phyloP scores from a whole-genome alignment of 64 coral and sea anemone species.

The Dendronephthya gigantea region DNA sequence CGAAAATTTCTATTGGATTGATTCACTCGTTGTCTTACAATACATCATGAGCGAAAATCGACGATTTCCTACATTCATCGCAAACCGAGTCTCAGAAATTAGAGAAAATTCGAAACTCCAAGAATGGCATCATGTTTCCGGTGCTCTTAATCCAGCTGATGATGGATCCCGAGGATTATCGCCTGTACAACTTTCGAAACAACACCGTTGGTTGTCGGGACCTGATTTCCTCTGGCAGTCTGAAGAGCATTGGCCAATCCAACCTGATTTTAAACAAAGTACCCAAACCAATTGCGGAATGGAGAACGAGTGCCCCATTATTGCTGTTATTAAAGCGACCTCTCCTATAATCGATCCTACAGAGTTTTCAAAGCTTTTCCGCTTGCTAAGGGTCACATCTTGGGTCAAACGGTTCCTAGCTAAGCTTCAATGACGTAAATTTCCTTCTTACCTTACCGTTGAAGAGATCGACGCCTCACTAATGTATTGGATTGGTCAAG shows the following conservation, averaged over 20 bases:
- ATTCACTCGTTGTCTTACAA: background rate
- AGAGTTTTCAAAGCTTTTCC: background rate
- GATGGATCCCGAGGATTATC: constrained; percentile 5
- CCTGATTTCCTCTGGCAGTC: constrained; percentile 12
- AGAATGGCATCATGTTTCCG: constrained; percentile 18
- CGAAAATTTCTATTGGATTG: background rate
- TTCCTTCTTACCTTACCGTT: background rate
- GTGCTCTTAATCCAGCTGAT: constrained; percentile 19
- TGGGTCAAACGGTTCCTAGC: background rate
- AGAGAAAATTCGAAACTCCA: background rate
- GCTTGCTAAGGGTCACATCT: background rate
- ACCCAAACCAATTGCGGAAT: too few relatives aligned
- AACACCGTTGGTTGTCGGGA: constrained; percentile 11
- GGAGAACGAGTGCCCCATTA: background rate
- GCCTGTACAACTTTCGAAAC: background rate
- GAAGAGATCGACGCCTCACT: background rate
- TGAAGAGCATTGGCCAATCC: constrained; percentile 17
- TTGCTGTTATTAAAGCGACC: background rate
- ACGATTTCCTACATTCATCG: background rate
- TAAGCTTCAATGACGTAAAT: background rate
- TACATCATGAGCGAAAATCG: background rate
- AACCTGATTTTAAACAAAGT: background rate
- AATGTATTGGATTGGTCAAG: background rate
- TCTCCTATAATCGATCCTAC: background rate
- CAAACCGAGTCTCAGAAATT: constrained; percentile 25